A percentile compares a stretch with the other conserved stretches of the same genome.
These are phyloP conservation scores for Balaenoptera acutorostrata DNA, from an alignment of 2,113 vertebrate genomes.

Conservation along the genomic window DNA sequence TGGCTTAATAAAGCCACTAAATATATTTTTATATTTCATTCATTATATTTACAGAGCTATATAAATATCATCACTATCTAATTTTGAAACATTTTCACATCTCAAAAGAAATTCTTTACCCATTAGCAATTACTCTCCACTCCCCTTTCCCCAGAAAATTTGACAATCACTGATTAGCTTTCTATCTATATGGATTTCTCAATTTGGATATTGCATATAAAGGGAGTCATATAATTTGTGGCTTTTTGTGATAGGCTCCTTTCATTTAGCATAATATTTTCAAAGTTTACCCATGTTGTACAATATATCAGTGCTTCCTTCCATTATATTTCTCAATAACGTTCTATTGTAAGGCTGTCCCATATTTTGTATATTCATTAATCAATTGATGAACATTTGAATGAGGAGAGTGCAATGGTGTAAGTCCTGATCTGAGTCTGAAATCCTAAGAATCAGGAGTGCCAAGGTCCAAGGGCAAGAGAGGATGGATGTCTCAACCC, in stretches of 20 bases:
- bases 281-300: background rate
- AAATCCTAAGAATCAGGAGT: background rate
- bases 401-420: background rate
- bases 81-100: background rate
- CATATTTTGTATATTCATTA: background rate
- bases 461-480: background rate
- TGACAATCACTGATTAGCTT: background rate
- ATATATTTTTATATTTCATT: too few relatives aligned
- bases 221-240: background rate
- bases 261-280: background rate
- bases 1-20: too few relatives aligned
- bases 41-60: background rate
- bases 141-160: background rate
- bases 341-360: background rate
- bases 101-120: background rate
- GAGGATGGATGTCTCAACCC: background rate
- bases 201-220: background rate
- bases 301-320: background rate
- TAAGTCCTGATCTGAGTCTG: background rate
- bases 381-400: background rate
- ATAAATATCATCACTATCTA: background rate
- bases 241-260: background rate
- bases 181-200: background rate
- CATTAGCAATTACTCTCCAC: background rate
- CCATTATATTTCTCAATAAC: background rate